Base-by-base conservation (phyloP, 2,797 vertebrate genomes). In the Iguana delicatissima region DNA sequence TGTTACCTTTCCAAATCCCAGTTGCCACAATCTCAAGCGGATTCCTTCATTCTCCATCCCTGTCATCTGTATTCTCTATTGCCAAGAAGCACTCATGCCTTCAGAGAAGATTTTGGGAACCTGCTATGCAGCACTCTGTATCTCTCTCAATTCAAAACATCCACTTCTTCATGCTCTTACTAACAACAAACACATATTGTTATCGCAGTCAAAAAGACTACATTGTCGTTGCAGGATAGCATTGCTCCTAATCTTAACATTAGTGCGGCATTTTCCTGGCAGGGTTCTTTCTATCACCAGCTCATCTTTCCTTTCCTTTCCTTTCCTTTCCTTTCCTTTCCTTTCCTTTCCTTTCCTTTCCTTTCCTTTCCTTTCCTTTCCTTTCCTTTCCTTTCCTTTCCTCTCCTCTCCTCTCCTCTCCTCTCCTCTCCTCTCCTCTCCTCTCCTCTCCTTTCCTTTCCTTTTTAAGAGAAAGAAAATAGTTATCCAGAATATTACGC, bases 181-280 rank as follows among this genome's bases (percentile, higher is more conserved):
- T 86, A 89, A 83, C 91, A 89, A 95, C 90, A 94, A 95, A 91
- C 92, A 91, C 93, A 90, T 85, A 89, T 91, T 90, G 94, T 91
- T 93, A 93, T 93, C 88, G 91, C 87, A 95, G 92, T 92, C 94
- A 95, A 94, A 82, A 94, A 87, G 94, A 94, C 90, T 92, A 92
- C 57, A 90, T 91, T 90, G 84, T 93, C 91, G 72, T 87, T 93
- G 91, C 86, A 92, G 92, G 94, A 95, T 94, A 94, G 90, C 91
- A 84, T 89, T 89, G 89, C 76, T 95, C 92, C 93, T 95, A 95
- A 95, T 96, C 95, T 94, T 84, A 93, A 93, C 90, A 95, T 93
- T 93, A 93, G 10, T 90, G 89, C 94, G 91, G 91, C 24, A 86
- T 95, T 94, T 94, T 92, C 89, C 92, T 94, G 92, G 93, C 86